phyloP scores from a whole-genome alignment of 2,797 vertebrate species.

The Sphenodon punctatus region DNA sequence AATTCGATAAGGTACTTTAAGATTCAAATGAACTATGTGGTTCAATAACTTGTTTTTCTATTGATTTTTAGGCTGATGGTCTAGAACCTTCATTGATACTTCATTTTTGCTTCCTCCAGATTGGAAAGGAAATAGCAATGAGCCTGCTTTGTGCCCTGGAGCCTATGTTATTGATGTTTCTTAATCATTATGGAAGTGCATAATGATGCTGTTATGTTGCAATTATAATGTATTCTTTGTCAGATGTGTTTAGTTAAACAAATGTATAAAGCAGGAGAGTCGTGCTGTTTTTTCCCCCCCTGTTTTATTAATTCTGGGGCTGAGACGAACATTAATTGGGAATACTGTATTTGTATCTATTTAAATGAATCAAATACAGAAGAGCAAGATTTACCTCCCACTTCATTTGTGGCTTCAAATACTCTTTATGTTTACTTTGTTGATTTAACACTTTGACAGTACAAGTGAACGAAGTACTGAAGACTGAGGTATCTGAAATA shows the following conservation, averaged over 20 bases:
- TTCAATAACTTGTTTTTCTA: constrained; percentile 53
- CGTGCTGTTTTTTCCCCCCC: not conserved
- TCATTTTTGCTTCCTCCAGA: constrained; percentile 66
- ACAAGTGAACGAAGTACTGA: too few relatives aligned
- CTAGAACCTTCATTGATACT: constrained; percentile 59
- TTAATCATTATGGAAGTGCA: constrained; percentile 40
- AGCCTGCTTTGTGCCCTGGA: constrained; percentile 53
- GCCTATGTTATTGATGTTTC: constrained; percentile 60
- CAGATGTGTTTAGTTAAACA: constrained; percentile 43
- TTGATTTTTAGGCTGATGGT: constrained; percentile 68
- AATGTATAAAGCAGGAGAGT: not conserved
- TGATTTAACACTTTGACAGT: too few relatives aligned
- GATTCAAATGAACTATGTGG: constrained; percentile 45
- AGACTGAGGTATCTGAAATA: too few relatives aligned
- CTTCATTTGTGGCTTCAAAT: too few relatives aligned
- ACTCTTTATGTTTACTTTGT: too few relatives aligned
- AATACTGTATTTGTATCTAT: too few relatives aligned
- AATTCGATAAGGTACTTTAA: constrained; percentile 48
- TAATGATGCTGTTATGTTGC: constrained; percentile 47
- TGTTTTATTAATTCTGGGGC: too few relatives aligned
- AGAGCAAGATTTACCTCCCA: too few relatives aligned
- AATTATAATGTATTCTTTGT: constrained; percentile 50
- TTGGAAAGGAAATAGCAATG: constrained; percentile 57
- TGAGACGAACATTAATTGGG: too few relatives aligned
- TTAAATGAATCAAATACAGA: too few relatives aligned